Evolutionary conservation across 2,797 vertebrate species (phyloP).

Genomic region (Alexandromys oeconomus): DNA sequence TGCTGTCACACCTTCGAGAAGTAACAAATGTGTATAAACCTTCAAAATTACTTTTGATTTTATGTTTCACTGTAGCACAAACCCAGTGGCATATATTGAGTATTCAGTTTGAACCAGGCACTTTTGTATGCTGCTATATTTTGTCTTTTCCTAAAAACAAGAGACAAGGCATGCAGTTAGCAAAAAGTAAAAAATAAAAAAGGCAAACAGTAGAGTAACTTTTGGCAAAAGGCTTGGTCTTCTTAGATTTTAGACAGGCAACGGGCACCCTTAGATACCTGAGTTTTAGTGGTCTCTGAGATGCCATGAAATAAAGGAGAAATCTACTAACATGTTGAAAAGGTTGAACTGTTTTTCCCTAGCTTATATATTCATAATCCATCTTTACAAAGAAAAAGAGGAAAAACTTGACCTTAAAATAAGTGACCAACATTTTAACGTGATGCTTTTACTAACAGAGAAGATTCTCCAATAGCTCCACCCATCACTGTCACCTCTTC

Average conservation of each 20-base stretch:
- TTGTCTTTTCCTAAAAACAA: background rate
- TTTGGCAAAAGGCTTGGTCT: background rate
- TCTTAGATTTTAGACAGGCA: background rate
- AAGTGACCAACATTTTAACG: constrained; percentile 9
- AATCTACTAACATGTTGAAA: background rate
- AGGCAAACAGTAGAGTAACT: background rate
- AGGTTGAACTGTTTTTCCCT: background rate
- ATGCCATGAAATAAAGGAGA: background rate
- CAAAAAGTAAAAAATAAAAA: background rate
- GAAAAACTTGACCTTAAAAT: background rate
- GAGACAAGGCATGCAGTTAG: background rate
- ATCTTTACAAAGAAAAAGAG: constrained; percentile 24
- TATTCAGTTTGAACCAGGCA: background rate
- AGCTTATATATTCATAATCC: background rate
- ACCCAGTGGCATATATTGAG: background rate
- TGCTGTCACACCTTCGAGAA: background rate
- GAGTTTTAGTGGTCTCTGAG: background rate
- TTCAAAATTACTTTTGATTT: background rate
- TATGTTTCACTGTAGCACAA: background rate
- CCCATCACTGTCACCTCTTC: background rate
- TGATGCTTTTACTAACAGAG: background rate
- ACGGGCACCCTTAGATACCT: background rate
- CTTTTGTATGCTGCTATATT: background rate
- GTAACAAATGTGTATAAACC: background rate
- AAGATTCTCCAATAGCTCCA: background rate